A percentile compares a stretch with the other conserved stretches of the same genome.
Conservation (phyloP, 2,888 invertebrate species). For the Chydorus sphaericus region DNA sequence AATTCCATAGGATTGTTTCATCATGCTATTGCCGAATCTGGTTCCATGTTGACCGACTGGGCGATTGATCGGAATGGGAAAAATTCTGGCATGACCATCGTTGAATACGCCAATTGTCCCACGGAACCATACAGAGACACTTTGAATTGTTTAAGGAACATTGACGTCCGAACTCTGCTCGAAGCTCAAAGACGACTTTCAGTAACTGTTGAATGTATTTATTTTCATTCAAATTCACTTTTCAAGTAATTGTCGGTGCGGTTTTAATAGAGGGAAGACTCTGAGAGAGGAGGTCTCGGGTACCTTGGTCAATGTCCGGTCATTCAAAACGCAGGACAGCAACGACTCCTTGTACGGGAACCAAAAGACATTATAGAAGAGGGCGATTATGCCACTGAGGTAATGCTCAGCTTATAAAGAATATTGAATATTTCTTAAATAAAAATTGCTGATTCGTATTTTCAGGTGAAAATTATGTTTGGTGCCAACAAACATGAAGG, state of each 20-base stretch:
- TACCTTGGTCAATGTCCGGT: slow-evolving; percentile 16
- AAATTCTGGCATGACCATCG: slow-evolving; percentile 20
- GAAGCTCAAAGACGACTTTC: not conserved
- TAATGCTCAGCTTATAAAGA: no score
- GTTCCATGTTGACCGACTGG: slow-evolving; percentile 36
- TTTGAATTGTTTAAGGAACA: slow-evolving; percentile 9
- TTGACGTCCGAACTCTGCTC: not conserved
- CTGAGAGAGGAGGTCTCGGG: slow-evolving; percentile 14
- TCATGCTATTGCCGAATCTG: slow-evolving; percentile 38
- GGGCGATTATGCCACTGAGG: slow-evolving; percentile 16
- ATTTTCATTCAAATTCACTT: not conserved
- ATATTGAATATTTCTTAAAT: no score
- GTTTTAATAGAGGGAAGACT: slow-evolving; percentile 14
- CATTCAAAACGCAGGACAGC: slow-evolving; percentile 11
- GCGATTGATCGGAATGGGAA: slow-evolving; percentile 29
- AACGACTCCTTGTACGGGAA: slow-evolving; percentile 7
- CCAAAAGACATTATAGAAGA: slow-evolving; percentile 14
- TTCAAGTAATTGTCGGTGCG: no score
- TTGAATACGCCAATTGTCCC: slow-evolving; percentile 20
- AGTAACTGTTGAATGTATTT: not conserved
- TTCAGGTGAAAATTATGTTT: slow-evolving; percentile 19
- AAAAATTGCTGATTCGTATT: no score
- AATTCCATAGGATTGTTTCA: slow-evolving; percentile 31
- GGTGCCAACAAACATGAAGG: slow-evolving; percentile 21
- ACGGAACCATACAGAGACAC: slow-evolving; percentile 1